phyloP scores from a whole-genome alignment of 2,797 vertebrate genomes.

The Gephyroberyx darwinii region DNA sequence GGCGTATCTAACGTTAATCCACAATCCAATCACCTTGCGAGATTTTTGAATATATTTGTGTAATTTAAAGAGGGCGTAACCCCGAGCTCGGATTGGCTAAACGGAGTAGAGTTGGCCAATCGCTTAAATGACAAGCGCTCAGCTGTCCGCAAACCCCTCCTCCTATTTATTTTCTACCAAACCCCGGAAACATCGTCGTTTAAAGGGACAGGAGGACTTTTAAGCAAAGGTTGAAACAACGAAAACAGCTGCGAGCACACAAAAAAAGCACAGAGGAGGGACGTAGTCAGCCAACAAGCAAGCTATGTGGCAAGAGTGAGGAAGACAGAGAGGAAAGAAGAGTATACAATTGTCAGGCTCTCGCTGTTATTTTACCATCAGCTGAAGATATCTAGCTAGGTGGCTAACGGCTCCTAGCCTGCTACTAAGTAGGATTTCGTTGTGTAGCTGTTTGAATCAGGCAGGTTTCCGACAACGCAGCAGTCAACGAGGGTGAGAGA shows the following conservation, averaged over 20 bases:
- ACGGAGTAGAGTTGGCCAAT: conserved; percentile 67
- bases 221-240: conserved; percentile 75
- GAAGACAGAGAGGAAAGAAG: conserved; percentile 42
- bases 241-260: conserved; percentile 75
- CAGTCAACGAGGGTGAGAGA: conserved; percentile 52
- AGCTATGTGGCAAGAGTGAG: conserved; percentile 56
- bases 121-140: conserved; percentile 77
- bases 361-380: neutral
- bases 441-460: conserved; percentile 33
- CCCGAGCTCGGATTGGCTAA: conserved; percentile 58
- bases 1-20: conserved; percentile 64
- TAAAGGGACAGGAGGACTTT: conserved; percentile 80
- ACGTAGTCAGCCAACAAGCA: conserved; percentile 52
- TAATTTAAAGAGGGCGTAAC: conserved; percentile 41
- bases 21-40: conserved; percentile 63
- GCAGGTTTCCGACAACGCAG: conserved; percentile 51
- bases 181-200: conserved; percentile 81
- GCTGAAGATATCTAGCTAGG: neutral
- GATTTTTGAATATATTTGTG: conserved; percentile 61
- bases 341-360: conserved; percentile 16
- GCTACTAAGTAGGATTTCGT: conserved; percentile 33
- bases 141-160: conserved; percentile 77
- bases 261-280: conserved; percentile 55
- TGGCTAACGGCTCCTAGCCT: conserved; percentile 36
- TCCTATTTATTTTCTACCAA: conserved; percentile 39